Evolutionary conservation across 2,888 invertebrate species (phyloP).

Genomic region (Caenorhabditis sp.): DNA sequence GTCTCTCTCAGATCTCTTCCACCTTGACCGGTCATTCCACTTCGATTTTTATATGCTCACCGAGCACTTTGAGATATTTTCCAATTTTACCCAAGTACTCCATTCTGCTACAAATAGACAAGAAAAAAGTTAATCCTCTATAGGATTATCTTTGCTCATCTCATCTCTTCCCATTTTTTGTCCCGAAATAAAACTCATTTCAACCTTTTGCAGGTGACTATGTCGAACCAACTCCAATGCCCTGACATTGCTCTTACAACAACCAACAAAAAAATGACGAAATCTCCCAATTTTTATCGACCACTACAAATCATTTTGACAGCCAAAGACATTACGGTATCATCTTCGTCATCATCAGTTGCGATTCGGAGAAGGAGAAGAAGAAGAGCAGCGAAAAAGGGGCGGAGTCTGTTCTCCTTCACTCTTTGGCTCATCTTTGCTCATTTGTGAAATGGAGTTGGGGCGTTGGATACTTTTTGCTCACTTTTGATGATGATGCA

Average conservation of each 20-base stretch:
- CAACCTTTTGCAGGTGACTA: constrained; percentile 35
- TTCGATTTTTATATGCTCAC: no score
- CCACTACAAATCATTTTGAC: constrained; percentile 25
- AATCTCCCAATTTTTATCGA: constrained; percentile 9
- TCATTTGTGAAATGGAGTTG: constrained; percentile 36
- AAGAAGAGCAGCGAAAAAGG: constrained; percentile 6
- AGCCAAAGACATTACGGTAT: not conserved
- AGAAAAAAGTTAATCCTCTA: not conserved
- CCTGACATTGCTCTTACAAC: constrained; percentile 8
- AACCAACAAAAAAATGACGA: not conserved
- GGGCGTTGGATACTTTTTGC: not conserved
- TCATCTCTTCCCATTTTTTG: not conserved
- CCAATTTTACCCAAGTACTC: not conserved
- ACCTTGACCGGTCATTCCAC: no score
- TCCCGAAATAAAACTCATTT: not conserved
- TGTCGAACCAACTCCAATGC: constrained; percentile 37
- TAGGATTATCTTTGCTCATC: not conserved
- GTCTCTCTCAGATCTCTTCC: no score
- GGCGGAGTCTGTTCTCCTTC: constrained; percentile 21
- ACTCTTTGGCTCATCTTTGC: constrained; percentile 12
- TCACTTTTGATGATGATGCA: not conserved
- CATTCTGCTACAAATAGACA: not conserved
- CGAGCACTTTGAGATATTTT: not conserved
- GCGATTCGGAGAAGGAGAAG: not conserved
- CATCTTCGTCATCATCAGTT: no score